Percentiles rank a stretch among this genome's conserved stretches.
Evolutionary conservation across 2,113 vertebrate genomes (phyloP).

Genomic region (Mustela nigripes): DNA sequence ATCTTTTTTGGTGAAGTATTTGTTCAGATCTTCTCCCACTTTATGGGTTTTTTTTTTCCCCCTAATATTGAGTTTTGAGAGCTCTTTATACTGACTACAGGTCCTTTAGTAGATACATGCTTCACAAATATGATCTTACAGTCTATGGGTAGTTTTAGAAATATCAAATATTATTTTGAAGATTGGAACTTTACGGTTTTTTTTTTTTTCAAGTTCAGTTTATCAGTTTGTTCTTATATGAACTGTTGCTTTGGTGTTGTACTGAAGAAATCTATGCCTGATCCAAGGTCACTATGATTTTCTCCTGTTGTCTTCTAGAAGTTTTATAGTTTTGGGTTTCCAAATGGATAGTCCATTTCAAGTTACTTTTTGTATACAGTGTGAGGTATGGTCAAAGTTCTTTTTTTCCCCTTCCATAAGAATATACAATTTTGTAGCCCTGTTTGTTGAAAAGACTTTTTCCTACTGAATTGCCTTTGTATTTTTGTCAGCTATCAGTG

Average conservation of each 20-base stretch:
- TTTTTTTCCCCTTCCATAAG: background rate
- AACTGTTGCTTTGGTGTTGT: background rate
- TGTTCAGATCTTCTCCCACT: background rate
- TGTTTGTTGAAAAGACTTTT: background rate
- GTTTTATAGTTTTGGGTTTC: background rate
- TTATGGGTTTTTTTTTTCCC: background rate
- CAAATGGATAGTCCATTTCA: background rate
- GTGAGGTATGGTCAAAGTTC: background rate
- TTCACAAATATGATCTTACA: background rate
- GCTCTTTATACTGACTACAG: background rate
- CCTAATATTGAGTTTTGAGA: background rate
- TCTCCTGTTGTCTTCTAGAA: background rate
- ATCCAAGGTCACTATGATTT: background rate
- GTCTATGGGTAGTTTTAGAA: background rate
- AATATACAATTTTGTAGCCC: background rate
- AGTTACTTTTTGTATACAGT: background rate
- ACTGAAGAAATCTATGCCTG: background rate
- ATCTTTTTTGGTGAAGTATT: background rate
- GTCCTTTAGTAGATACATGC: background rate
- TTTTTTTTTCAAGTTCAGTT: slow-evolving; percentile 48
- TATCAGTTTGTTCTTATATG: background rate
- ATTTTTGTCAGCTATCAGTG: background rate
- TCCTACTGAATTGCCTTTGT: background rate
- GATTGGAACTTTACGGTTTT: background rate
- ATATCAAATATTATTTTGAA: slow-evolving; percentile 15